Conservation (phyloP, 1,140 invertebrate genomes). For the Trichomalopsis sarcophagae region DNA sequence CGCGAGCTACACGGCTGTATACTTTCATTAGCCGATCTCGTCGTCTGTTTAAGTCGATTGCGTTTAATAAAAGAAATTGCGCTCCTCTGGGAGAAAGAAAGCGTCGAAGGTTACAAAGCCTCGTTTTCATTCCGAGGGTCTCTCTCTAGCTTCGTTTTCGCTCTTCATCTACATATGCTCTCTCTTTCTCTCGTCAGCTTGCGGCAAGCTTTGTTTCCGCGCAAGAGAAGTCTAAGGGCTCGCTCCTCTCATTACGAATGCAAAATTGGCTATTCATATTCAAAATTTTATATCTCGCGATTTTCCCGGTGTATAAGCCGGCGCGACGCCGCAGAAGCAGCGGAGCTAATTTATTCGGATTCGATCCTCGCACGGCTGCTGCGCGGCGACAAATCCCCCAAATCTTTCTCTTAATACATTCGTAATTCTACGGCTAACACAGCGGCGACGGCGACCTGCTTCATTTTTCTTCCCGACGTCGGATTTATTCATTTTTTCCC, state of each 20-base stretch:
- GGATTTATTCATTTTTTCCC: constrained; percentile 39
- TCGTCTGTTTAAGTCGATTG: constrained; percentile 42
- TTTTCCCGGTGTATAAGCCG: constrained; percentile 10
- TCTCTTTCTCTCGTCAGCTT: constrained; percentile 71
- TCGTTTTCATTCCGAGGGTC: constrained; percentile 32
- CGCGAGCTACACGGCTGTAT: background rate
- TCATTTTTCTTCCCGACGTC: constrained; percentile 32
- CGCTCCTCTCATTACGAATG: constrained; percentile 83
- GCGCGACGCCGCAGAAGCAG: constrained; percentile 14
- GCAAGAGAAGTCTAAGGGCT: constrained; percentile 35
- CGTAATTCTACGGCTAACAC: constrained; percentile 46
- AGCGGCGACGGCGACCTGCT: background rate
- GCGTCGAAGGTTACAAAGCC: constrained; percentile 47
- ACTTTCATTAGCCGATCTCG: constrained; percentile 43
- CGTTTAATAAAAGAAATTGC: constrained; percentile 51
- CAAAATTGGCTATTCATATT: constrained; percentile 92
- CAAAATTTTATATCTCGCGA: constrained; percentile 87
- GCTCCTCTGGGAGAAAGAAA: background rate
- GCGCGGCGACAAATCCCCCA: constrained; percentile 67
- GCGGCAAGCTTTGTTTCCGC: constrained; percentile 77
- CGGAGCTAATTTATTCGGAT: constrained; percentile 75
- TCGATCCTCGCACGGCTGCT: constrained; percentile 60
- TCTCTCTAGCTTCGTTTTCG: constrained; percentile 32
- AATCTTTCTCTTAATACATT: constrained; percentile 56
- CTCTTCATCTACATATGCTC: constrained; percentile 80